A percentile compares a stretch with the other conserved stretches of the same genome.
Evolutionary conservation across 2,888 invertebrate genomes (phyloP).

Genomic region (Toxonevra muliebris): DNA sequence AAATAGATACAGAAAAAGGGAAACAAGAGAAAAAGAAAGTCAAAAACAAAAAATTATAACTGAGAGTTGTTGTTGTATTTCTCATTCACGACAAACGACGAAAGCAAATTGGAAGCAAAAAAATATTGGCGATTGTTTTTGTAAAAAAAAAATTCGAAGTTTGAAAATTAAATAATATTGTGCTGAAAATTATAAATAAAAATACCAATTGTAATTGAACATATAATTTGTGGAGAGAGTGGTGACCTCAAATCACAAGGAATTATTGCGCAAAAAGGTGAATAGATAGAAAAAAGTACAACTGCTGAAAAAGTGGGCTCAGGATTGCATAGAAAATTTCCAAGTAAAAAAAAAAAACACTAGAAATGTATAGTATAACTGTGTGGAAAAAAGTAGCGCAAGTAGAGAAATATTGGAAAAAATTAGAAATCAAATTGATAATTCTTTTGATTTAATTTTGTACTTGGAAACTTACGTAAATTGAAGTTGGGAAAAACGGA

Average conservation of each 20-base stretch:
- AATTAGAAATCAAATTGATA: too few relatives aligned
- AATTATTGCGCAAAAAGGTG: slow-evolving; percentile 5
- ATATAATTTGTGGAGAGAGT: background rate
- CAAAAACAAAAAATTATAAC: background rate
- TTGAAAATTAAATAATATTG: slow-evolving; percentile 14
- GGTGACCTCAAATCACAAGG: background rate
- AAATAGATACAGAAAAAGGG: background rate
- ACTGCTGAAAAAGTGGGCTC: background rate
- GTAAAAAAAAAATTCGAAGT: slow-evolving; percentile 16
- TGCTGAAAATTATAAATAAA: slow-evolving; percentile 6
- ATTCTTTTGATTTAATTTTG: too few relatives aligned
- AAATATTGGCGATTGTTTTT: slow-evolving; percentile 27
- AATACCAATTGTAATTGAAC: background rate
- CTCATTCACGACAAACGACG: background rate
- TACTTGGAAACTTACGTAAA: too few relatives aligned
- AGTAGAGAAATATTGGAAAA: too few relatives aligned
- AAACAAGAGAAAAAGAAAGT: slow-evolving; percentile 16
- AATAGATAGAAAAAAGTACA: slow-evolving; percentile 1
- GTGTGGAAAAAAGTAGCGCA: too few relatives aligned
- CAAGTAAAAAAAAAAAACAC: background rate
- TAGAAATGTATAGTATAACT: background rate
- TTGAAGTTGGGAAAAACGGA: too few relatives aligned
- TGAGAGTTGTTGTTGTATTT: too few relatives aligned
- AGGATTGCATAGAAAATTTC: background rate
- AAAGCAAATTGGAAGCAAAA: background rate